phyloP scores from a whole-genome alignment of 1,140 invertebrate species.

The Sinonovacula constricta region DNA sequence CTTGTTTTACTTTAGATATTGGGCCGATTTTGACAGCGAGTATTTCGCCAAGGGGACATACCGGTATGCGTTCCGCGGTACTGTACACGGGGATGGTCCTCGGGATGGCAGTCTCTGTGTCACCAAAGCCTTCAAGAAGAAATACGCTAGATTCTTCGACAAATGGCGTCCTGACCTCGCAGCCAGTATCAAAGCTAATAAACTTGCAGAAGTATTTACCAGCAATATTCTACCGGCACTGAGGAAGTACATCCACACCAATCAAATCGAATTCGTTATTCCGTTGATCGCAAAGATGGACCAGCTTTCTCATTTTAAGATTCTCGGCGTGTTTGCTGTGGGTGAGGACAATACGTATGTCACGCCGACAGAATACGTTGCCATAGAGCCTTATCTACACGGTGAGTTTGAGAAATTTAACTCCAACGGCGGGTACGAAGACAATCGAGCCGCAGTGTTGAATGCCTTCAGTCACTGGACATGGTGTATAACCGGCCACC shows the following conservation, averaged over 20 bases:
- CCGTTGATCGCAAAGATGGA: conserved; percentile 48
- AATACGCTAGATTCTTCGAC: conserved; percentile 41
- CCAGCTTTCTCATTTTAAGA: conserved; percentile 43
- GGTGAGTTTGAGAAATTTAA: conserved; percentile 51
- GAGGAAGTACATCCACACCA: conserved; percentile 20
- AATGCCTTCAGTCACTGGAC: conserved; percentile 51
- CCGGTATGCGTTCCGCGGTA: conserved; percentile 37
- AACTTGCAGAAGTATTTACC: conserved; percentile 34
- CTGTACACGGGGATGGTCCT: conserved; percentile 38
- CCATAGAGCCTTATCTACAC: conserved; percentile 43
- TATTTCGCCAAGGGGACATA: conserved; percentile 39
- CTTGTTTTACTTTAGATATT: conserved; percentile 11
- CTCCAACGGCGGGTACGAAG: conserved; percentile 41
- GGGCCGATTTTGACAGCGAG: conserved; percentile 48
- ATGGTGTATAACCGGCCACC: conserved; percentile 35
- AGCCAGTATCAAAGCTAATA: conserved; percentile 35
- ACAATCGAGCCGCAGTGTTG: conserved; percentile 13
- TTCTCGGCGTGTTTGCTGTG: conserved; percentile 30
- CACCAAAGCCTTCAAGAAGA: conserved; percentile 48
- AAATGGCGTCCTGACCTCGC: conserved; percentile 37
- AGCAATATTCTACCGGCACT: conserved; percentile 14
- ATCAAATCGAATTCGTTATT: conserved; percentile 31
- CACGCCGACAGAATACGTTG: conserved; percentile 21
- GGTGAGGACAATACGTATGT: conserved; percentile 32
- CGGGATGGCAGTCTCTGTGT: conserved; percentile 34